Evolutionary conservation across 2,888 invertebrate genomes (phyloP).

Genomic region (Lasioglossum lativentre): DNA sequence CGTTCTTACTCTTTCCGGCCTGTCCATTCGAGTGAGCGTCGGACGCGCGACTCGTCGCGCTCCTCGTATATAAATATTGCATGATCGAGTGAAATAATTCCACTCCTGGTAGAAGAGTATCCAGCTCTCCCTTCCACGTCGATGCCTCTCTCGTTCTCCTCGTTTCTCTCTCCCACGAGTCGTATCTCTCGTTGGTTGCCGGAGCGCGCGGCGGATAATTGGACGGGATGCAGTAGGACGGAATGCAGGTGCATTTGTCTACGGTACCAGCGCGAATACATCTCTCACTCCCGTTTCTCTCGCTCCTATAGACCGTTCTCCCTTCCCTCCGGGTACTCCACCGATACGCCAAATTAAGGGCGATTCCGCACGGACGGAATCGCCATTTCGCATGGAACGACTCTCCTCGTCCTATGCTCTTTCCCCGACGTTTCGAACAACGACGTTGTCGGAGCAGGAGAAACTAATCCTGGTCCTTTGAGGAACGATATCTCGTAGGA

Average conservation of each 20-base stretch:
- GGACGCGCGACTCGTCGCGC: slow-evolving; percentile 30
- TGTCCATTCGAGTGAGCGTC: slow-evolving; percentile 16
- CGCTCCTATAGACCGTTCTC: not conserved
- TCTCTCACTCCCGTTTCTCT: slow-evolving; percentile 16
- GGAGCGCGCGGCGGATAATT: slow-evolving; percentile 65
- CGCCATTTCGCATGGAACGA: slow-evolving; percentile 69
- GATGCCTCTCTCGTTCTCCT: not conserved
- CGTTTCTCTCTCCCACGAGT: slow-evolving; percentile 34
- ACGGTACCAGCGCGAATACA: slow-evolving; percentile 61
- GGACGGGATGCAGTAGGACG: slow-evolving; percentile 70
- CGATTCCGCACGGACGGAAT: slow-evolving; percentile 66
- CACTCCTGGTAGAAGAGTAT: slow-evolving; percentile 6
- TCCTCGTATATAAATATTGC: slow-evolving; percentile 65
- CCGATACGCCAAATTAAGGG: slow-evolving; percentile 72
- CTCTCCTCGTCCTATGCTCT: slow-evolving; percentile 17
- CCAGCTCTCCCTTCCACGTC: slow-evolving; percentile 10
- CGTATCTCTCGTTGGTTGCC: slow-evolving; percentile 54
- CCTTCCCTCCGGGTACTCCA: slow-evolving; percentile 15
- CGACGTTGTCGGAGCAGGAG: no score
- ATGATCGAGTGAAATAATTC: slow-evolving; percentile 68
- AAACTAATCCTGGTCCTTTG: no score
- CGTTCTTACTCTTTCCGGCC: slow-evolving; percentile 10
- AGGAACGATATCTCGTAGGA: no score
- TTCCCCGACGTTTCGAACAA: not conserved
- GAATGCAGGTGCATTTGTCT: slow-evolving; percentile 75